Percentiles rank a stretch among this genome's conserved stretches.
Evolutionary conservation across 2,797 vertebrate genomes (phyloP).

Genomic region (Cirrhinus molitorella): DNA sequence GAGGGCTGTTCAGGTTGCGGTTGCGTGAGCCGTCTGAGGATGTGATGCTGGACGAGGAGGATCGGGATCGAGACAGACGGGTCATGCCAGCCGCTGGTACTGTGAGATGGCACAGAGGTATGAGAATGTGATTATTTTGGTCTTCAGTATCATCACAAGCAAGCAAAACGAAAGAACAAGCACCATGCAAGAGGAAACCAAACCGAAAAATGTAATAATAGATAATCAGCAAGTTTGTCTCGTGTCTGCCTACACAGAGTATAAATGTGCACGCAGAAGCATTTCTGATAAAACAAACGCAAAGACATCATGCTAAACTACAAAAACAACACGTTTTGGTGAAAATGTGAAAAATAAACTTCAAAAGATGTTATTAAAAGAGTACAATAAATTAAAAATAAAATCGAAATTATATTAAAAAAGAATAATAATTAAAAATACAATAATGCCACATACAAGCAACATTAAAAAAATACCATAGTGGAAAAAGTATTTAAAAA

Average conservation of each 20-base stretch:
- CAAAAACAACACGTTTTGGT: neutral
- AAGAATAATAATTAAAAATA: neutral
- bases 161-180: neutral
- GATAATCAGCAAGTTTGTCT: neutral
- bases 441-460: neutral
- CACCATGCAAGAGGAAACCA: slow-evolving; percentile 25
- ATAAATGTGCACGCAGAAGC: slow-evolving; percentile 12
- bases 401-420: neutral
- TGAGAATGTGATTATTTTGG: slow-evolving; percentile 19
- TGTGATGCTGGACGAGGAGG: slow-evolving; percentile 92
- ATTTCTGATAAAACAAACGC: neutral
- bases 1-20: slow-evolving; percentile 87
- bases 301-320: neutral
- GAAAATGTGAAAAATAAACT: neutral
- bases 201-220: neutral
- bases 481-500: too few species aligned
- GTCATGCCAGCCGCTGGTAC: slow-evolving; percentile 94
- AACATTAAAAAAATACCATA: neutral
- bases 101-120: slow-evolving; percentile 62
- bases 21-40: slow-evolving; percentile 89
- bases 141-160: neutral
- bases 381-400: neutral
- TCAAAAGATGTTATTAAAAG: neutral
- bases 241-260: neutral
- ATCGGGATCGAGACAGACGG: slow-evolving; percentile 90